Evolutionary conservation across 2,888 invertebrate species (phyloP), one percentile per base, ranked within the genome.

Genomic region (Chrysina gloriosa): DNA sequence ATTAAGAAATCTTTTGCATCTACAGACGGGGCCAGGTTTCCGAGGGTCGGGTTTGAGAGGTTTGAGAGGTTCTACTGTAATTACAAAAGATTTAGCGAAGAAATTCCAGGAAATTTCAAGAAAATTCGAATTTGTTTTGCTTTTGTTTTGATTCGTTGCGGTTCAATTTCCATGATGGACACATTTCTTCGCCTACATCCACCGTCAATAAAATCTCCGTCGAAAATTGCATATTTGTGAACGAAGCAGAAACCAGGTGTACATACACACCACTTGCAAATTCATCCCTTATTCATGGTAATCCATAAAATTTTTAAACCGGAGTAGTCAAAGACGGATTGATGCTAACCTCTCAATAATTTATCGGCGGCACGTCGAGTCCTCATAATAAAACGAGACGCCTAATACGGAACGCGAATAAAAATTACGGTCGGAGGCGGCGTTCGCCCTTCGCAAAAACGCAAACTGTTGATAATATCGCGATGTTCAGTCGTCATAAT

Each of bases 261-360:
- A 29, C 23, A 27, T 11, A 39, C 14, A 14, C 9, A 29, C 14
- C 27, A 7, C 16, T n/a, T 11, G 29, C 14, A 52, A 52, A 52
- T 52, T 52, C 52, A 31, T 27, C 19, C 31, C 16, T 52, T 52
- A 52, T 52, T 52, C 31, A 52, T 11, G 16, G 14, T 11, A 3
- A 11, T 14, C 52, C 31, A 19, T 52, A 52, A 52, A 52, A 52
- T 29, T 52, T 52, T 52, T 52, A 52, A 9, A 52, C 27, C 27
- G 52, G 7, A 42, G 42, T 19, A 42, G 42, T 19, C 14, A 14
- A 52, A 52, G 31, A 31, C 7, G 29, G 52, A 52, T 29, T 52
- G 52, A 29, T 29, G 27, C 14, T 29, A 27, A 52, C 27, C 31
- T n/a, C n/a, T 52, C 31, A 52, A 52, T 52, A 52, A 29, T 52